phyloP scores from a whole-genome alignment of 37 sponge, comb jelly and placozoan genomes.

The Spongia lamella region DNA sequence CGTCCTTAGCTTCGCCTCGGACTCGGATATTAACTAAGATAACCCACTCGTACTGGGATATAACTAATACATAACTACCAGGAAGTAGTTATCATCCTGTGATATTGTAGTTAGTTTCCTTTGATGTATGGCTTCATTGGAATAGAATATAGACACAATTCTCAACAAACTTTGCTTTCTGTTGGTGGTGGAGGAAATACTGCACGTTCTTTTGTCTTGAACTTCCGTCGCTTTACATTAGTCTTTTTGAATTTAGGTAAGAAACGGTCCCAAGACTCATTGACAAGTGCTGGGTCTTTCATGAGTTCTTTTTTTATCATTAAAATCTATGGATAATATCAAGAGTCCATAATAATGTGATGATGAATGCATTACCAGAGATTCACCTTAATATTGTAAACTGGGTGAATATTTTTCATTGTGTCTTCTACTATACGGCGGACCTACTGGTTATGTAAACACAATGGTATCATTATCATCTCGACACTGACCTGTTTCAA shows the following conservation, averaged over 20 bases:
- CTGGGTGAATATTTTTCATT: constrained; percentile 98
- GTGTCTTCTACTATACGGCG: constrained; percentile 92
- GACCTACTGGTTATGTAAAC: constrained; percentile 50
- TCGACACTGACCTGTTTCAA: constrained; percentile 81
- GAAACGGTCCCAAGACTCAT: constrained; percentile 98
- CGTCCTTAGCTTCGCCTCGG: too few species aligned
- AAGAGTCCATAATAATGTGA: neutral
- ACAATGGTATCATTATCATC: neutral
- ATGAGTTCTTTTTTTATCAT: constrained; percentile 97
- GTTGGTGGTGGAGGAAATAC: constrained; percentile 98
- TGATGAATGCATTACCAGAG: too few species aligned
- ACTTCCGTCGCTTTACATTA: constrained; percentile 84
- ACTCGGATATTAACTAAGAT: too few species aligned
- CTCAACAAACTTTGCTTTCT: constrained; percentile 99
- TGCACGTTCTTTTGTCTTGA: constrained; percentile 73
- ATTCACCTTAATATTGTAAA: constrained; percentile 95
- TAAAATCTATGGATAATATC: neutral
- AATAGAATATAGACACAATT: too few species aligned
- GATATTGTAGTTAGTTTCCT: too few species aligned
- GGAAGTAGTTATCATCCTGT: too few species aligned
- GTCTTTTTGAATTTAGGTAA: constrained; percentile 94
- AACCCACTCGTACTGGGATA: too few species aligned
- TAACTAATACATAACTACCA: too few species aligned
- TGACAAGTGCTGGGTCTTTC: constrained; percentile 87
- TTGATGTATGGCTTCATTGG: too few species aligned